Base-by-base conservation (phyloP, 2,113 vertebrate genomes). In the western clawed frog (Xenopus tropicalis) region DNA sequence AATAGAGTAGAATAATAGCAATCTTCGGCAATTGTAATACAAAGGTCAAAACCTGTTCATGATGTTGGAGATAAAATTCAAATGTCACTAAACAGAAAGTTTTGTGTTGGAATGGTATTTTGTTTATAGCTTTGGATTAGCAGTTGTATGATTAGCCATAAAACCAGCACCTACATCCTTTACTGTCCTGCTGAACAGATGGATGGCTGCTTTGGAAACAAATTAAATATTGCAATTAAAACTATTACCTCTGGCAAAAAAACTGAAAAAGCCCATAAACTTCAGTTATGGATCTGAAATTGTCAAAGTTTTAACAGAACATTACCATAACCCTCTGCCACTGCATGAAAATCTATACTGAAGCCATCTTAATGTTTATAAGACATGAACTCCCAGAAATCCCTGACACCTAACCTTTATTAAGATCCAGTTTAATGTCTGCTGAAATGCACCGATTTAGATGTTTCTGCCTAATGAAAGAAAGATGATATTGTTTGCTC, bases 41-140 rank as follows among this genome's bases (percentile, higher is more conserved):
- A 54, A 54, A 54, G 52, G 52, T 54, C 52, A 54, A 54, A 54
- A 54, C 52, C 9, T 54, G 52, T 54, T 54, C 52, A n/a, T 17
- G 9, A n/a, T 54, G n/a, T 54, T 54, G 52, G 52, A 54, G 19
- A 54, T 54, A 54, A 54, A 54, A 54, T 54, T n/a, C 52, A 54
- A 54, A 54, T 54, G 52, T n/a, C 52, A 54, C 19, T 54, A 54
- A 14, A 4, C 52, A 54, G 52, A 54, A 54, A 54, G 52, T 54
- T 17, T 54, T 54, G 1, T 54, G 52, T 54, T 19, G n/a, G n/a
- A 54, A 54, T 14, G 16, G 19, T 20, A 54, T 54, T 54, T 54
- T 2, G 1, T 54, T 54, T 54, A 54, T n/a, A 54, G 19, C 52
- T 20, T 54, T 20, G 19, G 16, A 54, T 54, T 54, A 54, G 14